phyloP scores from a whole-genome alignment of 2,113 vertebrate species.

The Oryctolagus cuniculus region DNA sequence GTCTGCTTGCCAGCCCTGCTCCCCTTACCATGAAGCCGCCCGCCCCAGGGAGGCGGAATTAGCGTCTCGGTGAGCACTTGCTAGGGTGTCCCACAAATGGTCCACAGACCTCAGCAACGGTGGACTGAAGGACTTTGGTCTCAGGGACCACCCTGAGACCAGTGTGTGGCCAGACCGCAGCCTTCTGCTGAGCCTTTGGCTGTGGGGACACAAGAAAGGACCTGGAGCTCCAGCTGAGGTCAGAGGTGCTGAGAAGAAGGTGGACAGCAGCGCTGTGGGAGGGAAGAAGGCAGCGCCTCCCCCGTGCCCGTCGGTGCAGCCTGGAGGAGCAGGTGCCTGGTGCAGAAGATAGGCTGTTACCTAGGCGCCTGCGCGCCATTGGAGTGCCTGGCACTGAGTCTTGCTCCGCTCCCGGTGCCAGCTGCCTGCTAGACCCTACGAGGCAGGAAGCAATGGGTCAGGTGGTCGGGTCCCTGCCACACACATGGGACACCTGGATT shows the following conservation, averaged over 20 bases:
- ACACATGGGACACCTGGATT: too few species aligned
- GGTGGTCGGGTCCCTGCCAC: too few species aligned
- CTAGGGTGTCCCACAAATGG: accelerated
- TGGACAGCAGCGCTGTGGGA: accelerated
- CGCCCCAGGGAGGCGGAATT: accelerated
- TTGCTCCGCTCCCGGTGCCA: too few species aligned
- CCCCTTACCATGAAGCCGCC: accelerated
- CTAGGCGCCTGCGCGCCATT: too few species aligned
- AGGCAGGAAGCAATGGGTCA: too few species aligned
- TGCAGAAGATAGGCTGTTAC: too few species aligned
- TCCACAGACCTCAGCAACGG: background rate
- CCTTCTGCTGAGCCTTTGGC: accelerated
- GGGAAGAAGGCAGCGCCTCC: too few species aligned
- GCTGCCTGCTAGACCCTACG: too few species aligned
- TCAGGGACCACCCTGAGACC: background rate
- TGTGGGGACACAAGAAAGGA: background rate
- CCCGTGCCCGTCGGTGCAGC: too few species aligned
- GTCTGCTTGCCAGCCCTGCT: background rate
- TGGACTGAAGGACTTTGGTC: background rate
- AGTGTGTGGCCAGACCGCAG: background rate
- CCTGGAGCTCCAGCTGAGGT: background rate
- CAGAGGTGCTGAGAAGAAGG: background rate
- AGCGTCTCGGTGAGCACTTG: too few species aligned
- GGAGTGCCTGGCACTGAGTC: too few species aligned
- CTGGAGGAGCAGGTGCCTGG: too few species aligned